These are phyloP conservation scores for Paedocypris sp. DNA, from an alignment of 2,113 vertebrate genomes.

Conservation along the genomic window DNA sequence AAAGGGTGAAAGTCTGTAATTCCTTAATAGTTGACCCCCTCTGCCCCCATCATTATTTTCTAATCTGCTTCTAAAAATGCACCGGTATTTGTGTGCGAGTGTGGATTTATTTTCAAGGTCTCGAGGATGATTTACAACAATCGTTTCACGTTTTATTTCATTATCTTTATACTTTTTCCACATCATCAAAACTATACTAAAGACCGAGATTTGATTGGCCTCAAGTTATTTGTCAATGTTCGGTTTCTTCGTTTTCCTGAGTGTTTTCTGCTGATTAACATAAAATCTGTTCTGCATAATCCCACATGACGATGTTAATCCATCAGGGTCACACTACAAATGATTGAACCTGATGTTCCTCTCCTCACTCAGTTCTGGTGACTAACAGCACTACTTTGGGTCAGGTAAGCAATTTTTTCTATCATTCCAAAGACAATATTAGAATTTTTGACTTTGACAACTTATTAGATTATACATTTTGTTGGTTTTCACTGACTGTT, in stretches of 20 bases:
- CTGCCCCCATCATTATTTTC: neutral
- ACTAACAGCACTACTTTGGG: constrained; percentile 26
- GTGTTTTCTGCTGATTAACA: constrained; percentile 58
- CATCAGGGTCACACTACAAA: constrained; percentile 66
- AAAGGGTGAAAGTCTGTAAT: neutral
- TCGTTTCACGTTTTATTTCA: neutral
- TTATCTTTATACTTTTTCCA: too few relatives aligned
- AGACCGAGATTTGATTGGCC: constrained; percentile 4
- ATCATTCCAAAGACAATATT: too few relatives aligned
- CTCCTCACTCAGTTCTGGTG: constrained; percentile 38
- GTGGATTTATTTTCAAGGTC: neutral
- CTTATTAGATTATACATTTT: neutral
- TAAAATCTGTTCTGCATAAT: constrained; percentile 65
- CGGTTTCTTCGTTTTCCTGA: constrained; percentile 3
- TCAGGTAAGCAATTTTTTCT: constrained; percentile 44
- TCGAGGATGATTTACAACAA: neutral
- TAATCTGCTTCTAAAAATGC: neutral
- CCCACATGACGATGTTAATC: constrained; percentile 80
- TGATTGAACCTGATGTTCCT: constrained; percentile 38
- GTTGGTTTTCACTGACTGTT: neutral
- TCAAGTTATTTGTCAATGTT: neutral
- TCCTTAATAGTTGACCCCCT: neutral
- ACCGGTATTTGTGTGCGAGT: neutral
- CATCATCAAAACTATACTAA: neutral
- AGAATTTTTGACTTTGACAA: neutral